Base-by-base conservation (phyloP, 2,113 vertebrate genomes). In the Erpornis zantholeuca region DNA sequence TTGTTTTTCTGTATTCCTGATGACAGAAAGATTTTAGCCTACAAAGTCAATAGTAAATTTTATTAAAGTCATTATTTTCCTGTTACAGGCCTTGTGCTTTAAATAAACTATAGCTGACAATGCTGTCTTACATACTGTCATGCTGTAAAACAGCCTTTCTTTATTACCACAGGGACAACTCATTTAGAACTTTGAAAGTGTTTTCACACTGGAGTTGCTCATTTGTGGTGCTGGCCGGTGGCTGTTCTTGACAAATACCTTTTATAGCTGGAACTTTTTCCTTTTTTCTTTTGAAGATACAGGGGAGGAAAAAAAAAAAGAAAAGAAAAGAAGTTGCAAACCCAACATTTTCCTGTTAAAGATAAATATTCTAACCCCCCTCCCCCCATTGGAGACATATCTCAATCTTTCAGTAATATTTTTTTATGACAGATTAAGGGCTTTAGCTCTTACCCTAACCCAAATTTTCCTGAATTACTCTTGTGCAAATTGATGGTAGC, bases 91-190 rank as follows among this genome's bases (percentile, higher is more conserved):
- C 96, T 96, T 77, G 29, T 95, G 96, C 97, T 97, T 98, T 98
- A 98, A 98, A 98, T 97, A 98, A 98, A 97, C 97, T 97, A 96
- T 92, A 97, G 98, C 97, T 98, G 98, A 98, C 98, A 98, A 97
- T 97, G 98, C 97, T 98, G 97, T 97, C 98, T 98, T 97, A 97
- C 97, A 97, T 90, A 97, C 88, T 96, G 96, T 97, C 97, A 96
- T 96, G 96, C 96, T 98, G 95, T 98, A 98, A 98, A 98, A 99
- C 98, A 98, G 98, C 98, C 98, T 98, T 96, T 98, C 98, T 99
- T 99, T 99, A 99, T 99, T 99, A 99, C 98, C 98, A 97, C 98
- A 97, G 98, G 98, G 98, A 98, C 95, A 96, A 97, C 97, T 98
- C 96, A 97, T 98, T 97, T 97, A 97, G 97, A 97, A 98, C 95